Percentiles rank a stretch among this genome's conserved stretches.
Evolutionary conservation across 1,140 invertebrate genomes (phyloP).

Genomic region (Sweltsa coloradensis): DNA sequence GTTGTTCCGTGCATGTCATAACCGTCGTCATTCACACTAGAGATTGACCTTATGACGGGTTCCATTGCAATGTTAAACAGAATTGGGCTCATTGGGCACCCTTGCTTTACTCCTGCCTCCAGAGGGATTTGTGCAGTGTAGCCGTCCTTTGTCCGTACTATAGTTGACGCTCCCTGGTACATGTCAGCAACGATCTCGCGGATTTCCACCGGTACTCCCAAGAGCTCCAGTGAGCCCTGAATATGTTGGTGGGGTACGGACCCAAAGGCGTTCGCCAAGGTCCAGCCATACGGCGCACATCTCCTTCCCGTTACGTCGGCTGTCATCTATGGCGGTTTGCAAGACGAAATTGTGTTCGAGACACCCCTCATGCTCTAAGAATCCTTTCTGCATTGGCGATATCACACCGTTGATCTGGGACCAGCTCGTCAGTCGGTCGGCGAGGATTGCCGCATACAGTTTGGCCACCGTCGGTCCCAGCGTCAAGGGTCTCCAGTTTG

Average conservation of each 20-base stretch:
- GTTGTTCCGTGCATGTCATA: slow-evolving; percentile 14
- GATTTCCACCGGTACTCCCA: slow-evolving; percentile 8
- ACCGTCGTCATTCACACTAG: slow-evolving; percentile 3
- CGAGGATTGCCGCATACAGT: slow-evolving; percentile 7
- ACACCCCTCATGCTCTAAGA: slow-evolving; percentile 24
- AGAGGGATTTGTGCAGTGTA: slow-evolving; percentile 22
- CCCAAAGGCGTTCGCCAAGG: slow-evolving; percentile 22
- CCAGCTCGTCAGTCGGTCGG: slow-evolving; percentile 11
- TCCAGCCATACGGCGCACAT: too few species aligned
- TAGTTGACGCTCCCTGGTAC: slow-evolving; percentile 13
- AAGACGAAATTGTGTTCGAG: slow-evolving; percentile 28
- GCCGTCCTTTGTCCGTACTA: slow-evolving; percentile 10
- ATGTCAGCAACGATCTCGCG: slow-evolving; percentile 16
- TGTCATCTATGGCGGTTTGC: slow-evolving; percentile 18
- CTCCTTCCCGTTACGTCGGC: too few species aligned
- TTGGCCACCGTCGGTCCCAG: slow-evolving; percentile 11
- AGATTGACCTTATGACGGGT: slow-evolving; percentile 13
- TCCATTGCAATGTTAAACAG: slow-evolving; percentile 31
- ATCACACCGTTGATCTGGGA: slow-evolving; percentile 5
- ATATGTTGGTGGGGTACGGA: slow-evolving; percentile 24
- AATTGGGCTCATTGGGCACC: slow-evolving; percentile 27
- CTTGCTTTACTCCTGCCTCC: slow-evolving; percentile 26
- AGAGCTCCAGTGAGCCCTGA: slow-evolving; percentile 1
- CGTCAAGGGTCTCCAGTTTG: slow-evolving; percentile 11
- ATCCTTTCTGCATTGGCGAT: slow-evolving; percentile 22